phyloP scores from a whole-genome alignment of 2,797 vertebrate species.

The Podarcis lilfordi region DNA sequence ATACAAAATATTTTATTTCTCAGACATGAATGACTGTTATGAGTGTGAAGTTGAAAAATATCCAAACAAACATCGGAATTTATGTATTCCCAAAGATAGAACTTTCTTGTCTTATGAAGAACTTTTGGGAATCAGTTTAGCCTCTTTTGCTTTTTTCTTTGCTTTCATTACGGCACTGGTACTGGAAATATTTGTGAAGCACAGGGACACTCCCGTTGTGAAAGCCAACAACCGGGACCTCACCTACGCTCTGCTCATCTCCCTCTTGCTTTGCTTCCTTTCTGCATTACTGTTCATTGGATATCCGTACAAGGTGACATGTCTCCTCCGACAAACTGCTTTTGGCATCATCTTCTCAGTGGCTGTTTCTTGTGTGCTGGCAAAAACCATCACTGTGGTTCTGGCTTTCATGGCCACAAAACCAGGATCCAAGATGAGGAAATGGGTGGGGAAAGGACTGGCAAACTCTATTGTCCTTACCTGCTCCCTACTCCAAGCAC shows the following conservation, averaged over 20 bases:
- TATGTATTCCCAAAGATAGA: fast-evolving
- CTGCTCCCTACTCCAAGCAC: neutral
- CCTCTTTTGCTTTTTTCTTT: neutral
- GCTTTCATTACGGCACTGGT: neutral
- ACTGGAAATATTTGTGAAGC: neutral
- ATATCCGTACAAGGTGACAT: neutral
- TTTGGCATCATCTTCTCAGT: neutral
- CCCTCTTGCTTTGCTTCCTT: neutral
- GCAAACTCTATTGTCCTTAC: neutral
- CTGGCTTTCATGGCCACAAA: neutral
- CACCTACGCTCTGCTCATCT: neutral
- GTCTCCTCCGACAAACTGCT: neutral
- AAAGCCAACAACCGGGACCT: neutral
- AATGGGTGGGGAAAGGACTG: neutral
- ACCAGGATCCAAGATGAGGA: neutral
- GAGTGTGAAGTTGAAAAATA: no score
- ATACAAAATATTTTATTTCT: no score
- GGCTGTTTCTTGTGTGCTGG: neutral
- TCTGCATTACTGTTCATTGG: neutral
- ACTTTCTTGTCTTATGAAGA: neutral
- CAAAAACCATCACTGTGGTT: neutral
- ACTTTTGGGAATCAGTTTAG: fast-evolving
- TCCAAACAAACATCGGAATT: no score
- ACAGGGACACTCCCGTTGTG: neutral
- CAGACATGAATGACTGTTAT: no score